Conservation (phyloP, 2,888 invertebrate genomes). For the Pristionchus arcanus region DNA sequence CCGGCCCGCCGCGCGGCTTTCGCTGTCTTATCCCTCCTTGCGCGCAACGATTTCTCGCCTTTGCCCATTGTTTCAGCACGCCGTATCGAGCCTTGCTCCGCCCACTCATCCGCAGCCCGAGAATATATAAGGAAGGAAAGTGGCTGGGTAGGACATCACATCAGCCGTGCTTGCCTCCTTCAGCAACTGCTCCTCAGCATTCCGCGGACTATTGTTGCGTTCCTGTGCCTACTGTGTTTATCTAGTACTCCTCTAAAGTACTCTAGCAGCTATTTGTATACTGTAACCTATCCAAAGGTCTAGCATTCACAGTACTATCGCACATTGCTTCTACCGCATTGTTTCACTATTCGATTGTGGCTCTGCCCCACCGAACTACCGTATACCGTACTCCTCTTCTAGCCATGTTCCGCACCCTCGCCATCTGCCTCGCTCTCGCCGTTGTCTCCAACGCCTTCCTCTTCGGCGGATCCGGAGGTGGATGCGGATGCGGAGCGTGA, state of each 20-base stretch:
- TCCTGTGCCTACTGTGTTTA: no score
- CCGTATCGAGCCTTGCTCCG: not conserved
- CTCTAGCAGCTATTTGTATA: no score
- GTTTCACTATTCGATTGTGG: no score
- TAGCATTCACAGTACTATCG: no score
- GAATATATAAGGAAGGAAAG: not conserved
- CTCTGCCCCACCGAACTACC: not conserved
- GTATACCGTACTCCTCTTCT: not conserved
- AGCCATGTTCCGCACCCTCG: slow-evolving; percentile 2
- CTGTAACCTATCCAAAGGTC: no score
- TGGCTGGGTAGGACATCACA: not conserved
- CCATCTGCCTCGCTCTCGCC: slow-evolving; percentile 44
- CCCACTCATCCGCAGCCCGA: not conserved
- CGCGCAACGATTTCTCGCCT: not conserved
- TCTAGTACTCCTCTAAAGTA: no score
- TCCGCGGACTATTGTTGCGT: not conserved
- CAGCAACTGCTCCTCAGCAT: not conserved
- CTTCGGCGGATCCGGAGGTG: slow-evolving; percentile 37
- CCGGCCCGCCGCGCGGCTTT: not conserved
- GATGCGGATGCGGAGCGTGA: slow-evolving; percentile 54
- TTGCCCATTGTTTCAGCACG: not conserved
- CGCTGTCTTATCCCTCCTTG: not conserved
- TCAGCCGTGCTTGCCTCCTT: not conserved
- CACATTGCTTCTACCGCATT: no score
- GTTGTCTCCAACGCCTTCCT: slow-evolving; percentile 52